Base-by-base conservation (phyloP, 1,140 invertebrate species). In the Pogonognathellus flavescens region DNA sequence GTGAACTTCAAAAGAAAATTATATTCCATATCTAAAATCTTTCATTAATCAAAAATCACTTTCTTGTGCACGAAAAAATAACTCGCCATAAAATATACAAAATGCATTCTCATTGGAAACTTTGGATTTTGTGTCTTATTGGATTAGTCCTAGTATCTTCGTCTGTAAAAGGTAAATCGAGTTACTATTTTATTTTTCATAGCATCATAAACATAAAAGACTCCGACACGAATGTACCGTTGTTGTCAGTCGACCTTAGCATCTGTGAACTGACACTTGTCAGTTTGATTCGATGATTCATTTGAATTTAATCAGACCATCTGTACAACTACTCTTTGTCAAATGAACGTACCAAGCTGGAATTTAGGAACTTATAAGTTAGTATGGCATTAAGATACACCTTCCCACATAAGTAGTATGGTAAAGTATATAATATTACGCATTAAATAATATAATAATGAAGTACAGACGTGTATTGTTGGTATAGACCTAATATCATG, bases 71-170 rank as follows among this genome's bases (percentile, higher is more conserved):
- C 31, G 25, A 50, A 50, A 49, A 57, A 57, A n/a, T 41, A 76
- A 76, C 62, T 66, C 31, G 7, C 31, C 31, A 41, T 76, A 13
- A 76, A 41, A 13, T 76, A 76, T 76, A 41, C 41, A 76, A 49
- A 76, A 76, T 76, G 70, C 70, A 76, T 76, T 76, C 70, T 76
- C 70, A 76, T 76, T 76, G 76, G 83, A 84, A 84, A 55, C 50
- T 84, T 18, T 84, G 83, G 83, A 84, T 84, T 80, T 76, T 84
- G 25, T 84, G 83, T 59, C 13, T 84, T 25, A 57, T 84, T 57
- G 83, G 83, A 84, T 84, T 84, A 50, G 52, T 84, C 20, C 16
- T 84, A 18, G 18, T 57, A 11, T 57, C n/a, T 49, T 84, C 83
- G 57, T 52, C 83, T n/a, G 83, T 60, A 80, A 84, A 84, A 84